Conservation (phyloP, 2,888 invertebrate genomes). For the Tinea semifulvella region DNA sequence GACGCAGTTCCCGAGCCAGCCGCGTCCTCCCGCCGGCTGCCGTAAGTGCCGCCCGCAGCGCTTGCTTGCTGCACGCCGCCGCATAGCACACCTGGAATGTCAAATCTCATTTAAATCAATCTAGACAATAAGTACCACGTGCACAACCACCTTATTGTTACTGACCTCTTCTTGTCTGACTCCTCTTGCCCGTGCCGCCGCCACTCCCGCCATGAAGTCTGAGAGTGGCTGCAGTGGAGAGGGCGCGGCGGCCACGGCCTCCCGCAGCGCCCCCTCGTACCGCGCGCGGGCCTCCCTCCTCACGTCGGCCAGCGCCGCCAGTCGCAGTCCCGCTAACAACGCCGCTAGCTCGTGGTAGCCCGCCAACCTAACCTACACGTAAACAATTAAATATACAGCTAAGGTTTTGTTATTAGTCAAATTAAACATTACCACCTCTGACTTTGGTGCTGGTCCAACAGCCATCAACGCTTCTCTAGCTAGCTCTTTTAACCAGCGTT, state of each 20-base stretch:
- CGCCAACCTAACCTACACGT: too few relatives aligned
- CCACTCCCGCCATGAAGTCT: conserved; percentile 97
- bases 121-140: too few relatives aligned
- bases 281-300: conserved; percentile 90
- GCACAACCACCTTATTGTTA: conserved; percentile 96
- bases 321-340: conserved; percentile 83
- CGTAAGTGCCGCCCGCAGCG: conserved; percentile 91
- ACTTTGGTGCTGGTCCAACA: too few relatives aligned
- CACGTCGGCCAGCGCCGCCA: conserved; percentile 82
- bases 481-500: too few relatives aligned
- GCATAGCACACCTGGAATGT: conserved; percentile 87
- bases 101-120: too few relatives aligned
- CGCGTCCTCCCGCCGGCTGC: conserved; percentile 36
- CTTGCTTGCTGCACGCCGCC: conserved; percentile 96
- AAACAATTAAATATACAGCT: too few relatives aligned
- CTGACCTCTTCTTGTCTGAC: conserved; percentile 97
- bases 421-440: too few relatives aligned
- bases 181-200: conserved; percentile 91
- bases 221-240: conserved; percentile 60
- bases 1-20: conserved; percentile 29
- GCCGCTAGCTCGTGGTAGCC: conserved; percentile 82
- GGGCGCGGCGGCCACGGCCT: background rate
- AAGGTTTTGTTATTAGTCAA: too few relatives aligned
- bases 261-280: conserved; percentile 64
- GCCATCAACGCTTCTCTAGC: too few relatives aligned